Base-by-base conservation (phyloP, 2,113 vertebrate species). In the Prietella phreatophila region DNA sequence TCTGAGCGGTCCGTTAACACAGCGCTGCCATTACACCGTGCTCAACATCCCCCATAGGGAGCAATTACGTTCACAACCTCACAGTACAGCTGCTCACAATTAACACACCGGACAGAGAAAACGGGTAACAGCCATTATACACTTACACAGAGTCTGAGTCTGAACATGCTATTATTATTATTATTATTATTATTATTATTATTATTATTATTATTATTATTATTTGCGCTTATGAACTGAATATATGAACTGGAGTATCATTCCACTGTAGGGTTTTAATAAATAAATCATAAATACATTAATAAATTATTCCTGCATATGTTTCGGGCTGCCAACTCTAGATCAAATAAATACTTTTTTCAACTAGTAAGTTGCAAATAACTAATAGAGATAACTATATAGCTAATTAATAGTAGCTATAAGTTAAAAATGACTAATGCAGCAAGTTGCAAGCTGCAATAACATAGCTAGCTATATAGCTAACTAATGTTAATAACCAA, bases 1-100 rank as follows among this genome's bases (percentile, higher is more conserved):
- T 50, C 75, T 75, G 8, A 75, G 39, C 4, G 36, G 2, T 65
- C 82, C 50, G 53, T 86, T 79, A 76, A 27, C 87, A 84, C 30
- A 20, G 50, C 19, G 19, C 36, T 81, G 73, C 76, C 47, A 86
- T 86, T 86, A 86, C 22, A 58, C 15, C 82, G 27, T 1, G 81
- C 25, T 63, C 22, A 27, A 47, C 60, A 83, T 15, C 60, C 25
- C 47, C 82, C 61, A 9, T 27, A 8, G 60, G 82, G 82, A 22
- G 39, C 82, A 39, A 47, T 67, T 67, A 33, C 42, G 65, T 60
- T 63, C 53, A 79, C n/a, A 81, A 53, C n/a, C 27, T 79, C 50
- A 80, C 27, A 53, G 27, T 17, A 14, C 76, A 80, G 76, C 76
- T 80, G 76, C 76, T 79, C 50, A 17, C 6, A 19, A 5, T 55